These are phyloP conservation scores for Colaptes auratus DNA, from an alignment of 2,113 vertebrate species.

Conservation along the genomic window DNA sequence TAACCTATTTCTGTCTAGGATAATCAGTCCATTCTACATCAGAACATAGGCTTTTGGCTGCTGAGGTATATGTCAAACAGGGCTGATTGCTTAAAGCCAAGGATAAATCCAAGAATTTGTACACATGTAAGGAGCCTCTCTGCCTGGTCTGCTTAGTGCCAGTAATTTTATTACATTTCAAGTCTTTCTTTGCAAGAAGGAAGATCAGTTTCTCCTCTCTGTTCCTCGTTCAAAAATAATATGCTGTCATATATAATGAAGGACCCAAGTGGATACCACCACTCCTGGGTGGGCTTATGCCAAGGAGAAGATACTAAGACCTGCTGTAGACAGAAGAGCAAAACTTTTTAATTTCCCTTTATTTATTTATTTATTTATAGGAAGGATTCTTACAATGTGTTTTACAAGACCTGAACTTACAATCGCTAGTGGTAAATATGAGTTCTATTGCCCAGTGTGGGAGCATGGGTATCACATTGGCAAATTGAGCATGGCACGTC, in stretches of 20 bases:
- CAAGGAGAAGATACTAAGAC: neutral
- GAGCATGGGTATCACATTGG: neutral
- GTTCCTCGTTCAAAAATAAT: neutral
- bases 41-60: neutral
- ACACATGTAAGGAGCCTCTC: neutral
- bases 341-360: neutral
- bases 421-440: neutral
- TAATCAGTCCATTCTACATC: neutral
- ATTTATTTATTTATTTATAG: too few relatives aligned
- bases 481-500: neutral
- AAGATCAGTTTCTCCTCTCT: neutral
- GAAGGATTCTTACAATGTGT: neutral
- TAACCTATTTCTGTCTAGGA: neutral
- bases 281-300: neutral
- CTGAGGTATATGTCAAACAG: neutral
- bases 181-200: neutral
- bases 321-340: too few relatives aligned
- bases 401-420: neutral
- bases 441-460: neutral
- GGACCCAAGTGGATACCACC: neutral
- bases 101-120: slow-evolving; percentile 4
- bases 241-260: neutral
- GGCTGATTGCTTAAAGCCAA: neutral
- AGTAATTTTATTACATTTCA: neutral
- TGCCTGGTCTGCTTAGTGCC: neutral